These are phyloP conservation scores for Orientallactaga bullata DNA, from an alignment of 2,113 vertebrate genomes.

Conservation along the genomic window DNA sequence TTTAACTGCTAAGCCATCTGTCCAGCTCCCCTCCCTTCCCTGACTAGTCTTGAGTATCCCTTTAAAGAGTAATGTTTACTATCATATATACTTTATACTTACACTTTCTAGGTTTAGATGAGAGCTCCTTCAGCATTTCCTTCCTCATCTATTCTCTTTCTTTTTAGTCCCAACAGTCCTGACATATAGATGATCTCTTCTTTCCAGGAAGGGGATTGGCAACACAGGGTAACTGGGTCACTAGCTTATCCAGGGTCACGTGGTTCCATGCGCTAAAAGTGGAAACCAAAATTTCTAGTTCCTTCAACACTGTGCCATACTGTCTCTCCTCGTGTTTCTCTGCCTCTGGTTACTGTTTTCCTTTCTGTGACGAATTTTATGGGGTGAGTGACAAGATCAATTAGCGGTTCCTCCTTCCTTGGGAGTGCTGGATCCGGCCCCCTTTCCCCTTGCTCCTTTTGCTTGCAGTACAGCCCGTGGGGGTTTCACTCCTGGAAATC, in stretches of 20 bases:
- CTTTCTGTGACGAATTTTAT: background rate
- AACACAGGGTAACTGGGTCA: fast-evolving
- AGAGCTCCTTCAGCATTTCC: background rate
- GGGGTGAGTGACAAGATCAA: background rate
- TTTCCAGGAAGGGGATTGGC: background rate
- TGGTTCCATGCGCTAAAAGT: background rate
- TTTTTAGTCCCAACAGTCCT: background rate
- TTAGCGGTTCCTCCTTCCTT: background rate
- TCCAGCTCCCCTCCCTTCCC: no score
- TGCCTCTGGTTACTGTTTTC: background rate
- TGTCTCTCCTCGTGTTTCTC: fast-evolving
- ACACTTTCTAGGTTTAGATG: no score
- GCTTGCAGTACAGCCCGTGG: fast-evolving
- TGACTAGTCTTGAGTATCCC: background rate
- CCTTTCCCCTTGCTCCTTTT: background rate
- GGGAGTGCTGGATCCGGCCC: background rate
- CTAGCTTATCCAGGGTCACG: background rate
- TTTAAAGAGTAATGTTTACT: background rate
- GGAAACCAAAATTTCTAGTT: background rate
- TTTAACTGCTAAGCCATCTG: no score
- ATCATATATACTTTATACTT: background rate
- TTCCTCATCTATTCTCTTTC: background rate
- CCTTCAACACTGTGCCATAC: fast-evolving
- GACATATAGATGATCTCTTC: background rate
- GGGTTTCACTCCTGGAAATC: no score